Percentiles rank a stretch among this genome's conserved stretches.
Evolutionary conservation across 2,888 invertebrate species (phyloP).

Genomic region (Acanthococcus lagerstroemiae): DNA sequence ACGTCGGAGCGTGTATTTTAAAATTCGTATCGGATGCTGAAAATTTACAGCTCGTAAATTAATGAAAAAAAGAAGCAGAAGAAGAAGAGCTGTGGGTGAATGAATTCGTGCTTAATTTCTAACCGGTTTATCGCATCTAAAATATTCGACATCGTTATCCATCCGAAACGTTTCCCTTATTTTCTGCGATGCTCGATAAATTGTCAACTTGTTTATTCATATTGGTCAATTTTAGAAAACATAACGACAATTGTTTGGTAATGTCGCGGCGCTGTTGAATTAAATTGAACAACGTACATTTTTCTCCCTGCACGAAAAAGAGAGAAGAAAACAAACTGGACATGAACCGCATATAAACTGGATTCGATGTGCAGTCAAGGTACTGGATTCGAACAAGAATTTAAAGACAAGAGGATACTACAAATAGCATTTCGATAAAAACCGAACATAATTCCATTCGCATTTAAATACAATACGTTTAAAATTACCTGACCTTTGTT

Average conservation of each 20-base stretch:
- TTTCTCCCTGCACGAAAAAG: slow-evolving; percentile 6
- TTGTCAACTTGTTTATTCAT: not conserved
- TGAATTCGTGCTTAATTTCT: not conserved
- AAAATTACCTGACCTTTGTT: slow-evolving; percentile 28
- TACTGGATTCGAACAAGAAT: slow-evolving; percentile 18
- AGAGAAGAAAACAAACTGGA: slow-evolving; percentile 10
- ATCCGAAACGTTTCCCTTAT: not conserved
- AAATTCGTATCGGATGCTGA: not conserved
- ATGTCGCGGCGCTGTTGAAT: not conserved
- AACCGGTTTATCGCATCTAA: no score
- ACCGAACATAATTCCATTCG: slow-evolving; percentile 20
- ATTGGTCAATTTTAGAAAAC: not conserved
- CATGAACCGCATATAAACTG: slow-evolving; percentile 24
- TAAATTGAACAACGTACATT: not conserved
- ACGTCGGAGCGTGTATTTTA: not conserved
- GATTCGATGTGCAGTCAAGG: slow-evolving; percentile 9
- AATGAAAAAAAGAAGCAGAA: not conserved
- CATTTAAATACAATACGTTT: slow-evolving; percentile 29
- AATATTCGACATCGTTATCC: not conserved
- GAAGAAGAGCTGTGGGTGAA: not conserved
- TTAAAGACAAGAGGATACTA: slow-evolving; percentile 3
- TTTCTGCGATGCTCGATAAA: not conserved
- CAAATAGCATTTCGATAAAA: slow-evolving; percentile 21
- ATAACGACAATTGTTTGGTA: slow-evolving; percentile 1
- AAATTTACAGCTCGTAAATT: not conserved